phyloP scores from a whole-genome alignment of 2,888 invertebrate species.

The Nomada goodeniana region DNA sequence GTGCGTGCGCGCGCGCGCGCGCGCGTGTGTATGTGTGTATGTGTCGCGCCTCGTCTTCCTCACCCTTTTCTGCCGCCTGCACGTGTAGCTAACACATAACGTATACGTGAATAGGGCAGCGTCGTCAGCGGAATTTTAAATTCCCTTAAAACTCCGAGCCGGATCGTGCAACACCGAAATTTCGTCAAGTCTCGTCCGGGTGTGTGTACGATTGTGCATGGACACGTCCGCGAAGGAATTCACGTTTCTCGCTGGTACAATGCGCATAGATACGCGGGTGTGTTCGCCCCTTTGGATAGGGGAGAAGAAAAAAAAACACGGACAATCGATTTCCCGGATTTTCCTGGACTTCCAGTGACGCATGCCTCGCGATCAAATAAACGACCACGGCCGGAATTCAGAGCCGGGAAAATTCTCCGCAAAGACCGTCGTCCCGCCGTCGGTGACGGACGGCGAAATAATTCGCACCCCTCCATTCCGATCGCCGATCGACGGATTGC shows the following conservation, averaged over 20 bases:
- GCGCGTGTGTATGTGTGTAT: background rate
- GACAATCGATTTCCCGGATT: conserved; percentile 53
- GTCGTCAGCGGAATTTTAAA: conserved; percentile 77
- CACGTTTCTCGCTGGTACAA: conserved; percentile 4
- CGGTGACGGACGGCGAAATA: background rate
- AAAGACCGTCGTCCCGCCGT: background rate
- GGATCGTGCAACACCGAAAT: conserved; percentile 65
- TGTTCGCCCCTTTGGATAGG: conserved; percentile 20
- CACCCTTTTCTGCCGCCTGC: conserved; percentile 9
- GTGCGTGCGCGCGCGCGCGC: background rate
- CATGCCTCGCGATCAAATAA: conserved; percentile 37
- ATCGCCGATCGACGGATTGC: background rate
- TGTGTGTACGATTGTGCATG: conserved; percentile 5
- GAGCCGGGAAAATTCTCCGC: conserved; percentile 10
- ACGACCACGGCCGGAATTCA: conserved; percentile 36
- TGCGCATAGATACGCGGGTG: conserved; percentile 3
- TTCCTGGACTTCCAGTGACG: conserved; percentile 38
- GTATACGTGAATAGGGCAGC: conserved; percentile 62
- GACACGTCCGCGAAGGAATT: background rate
- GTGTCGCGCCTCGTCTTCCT: conserved; percentile 16
- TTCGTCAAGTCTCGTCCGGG: conserved; percentile 48
- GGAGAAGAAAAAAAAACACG: conserved; percentile 10
- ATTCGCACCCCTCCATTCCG: background rate
- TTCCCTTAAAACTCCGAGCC: conserved; percentile 70
- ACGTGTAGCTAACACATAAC: conserved; percentile 48